Evolutionary conservation across 2,113 vertebrate species (phyloP).

Genomic region (Vidua macroura): DNA sequence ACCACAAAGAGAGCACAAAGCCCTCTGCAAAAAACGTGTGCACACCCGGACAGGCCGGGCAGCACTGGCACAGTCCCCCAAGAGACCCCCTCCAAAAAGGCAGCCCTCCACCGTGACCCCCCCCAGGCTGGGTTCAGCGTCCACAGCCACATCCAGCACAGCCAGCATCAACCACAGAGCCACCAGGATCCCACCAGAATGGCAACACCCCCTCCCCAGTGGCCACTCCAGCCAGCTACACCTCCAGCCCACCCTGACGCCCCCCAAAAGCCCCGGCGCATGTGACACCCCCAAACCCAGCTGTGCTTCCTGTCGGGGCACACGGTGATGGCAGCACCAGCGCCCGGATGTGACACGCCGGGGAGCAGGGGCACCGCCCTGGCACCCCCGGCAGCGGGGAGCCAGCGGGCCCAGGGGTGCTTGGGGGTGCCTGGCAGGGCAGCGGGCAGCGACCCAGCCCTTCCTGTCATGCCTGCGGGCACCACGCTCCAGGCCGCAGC

Average conservation of each 20-base stretch:
- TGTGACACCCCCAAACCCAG: not conserved
- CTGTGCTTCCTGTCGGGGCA: slow-evolving; percentile 13
- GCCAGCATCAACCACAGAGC: not conserved
- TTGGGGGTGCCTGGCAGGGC: not conserved
- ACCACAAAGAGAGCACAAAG: not conserved
- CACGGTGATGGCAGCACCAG: not conserved
- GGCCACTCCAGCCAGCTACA: not conserved
- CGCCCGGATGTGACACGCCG: slow-evolving; percentile 28
- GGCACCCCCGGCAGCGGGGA: not conserved
- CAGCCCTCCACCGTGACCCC: not conserved
- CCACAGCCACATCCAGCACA: not conserved
- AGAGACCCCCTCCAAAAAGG: not conserved
- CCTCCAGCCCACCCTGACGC: not conserved
- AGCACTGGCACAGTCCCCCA: not conserved
- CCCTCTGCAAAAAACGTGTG: not conserved
- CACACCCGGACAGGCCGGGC: not conserved
- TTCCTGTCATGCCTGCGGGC: slow-evolving; percentile 75
- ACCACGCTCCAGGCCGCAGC: slow-evolving; percentile 68
- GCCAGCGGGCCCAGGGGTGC: not conserved
- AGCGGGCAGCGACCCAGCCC: slow-evolving; percentile 4
- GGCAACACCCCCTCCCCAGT: not conserved
- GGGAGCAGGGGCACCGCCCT: slow-evolving; percentile 8
- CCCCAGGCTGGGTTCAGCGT: not conserved
- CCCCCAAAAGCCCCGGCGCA: accelerated
- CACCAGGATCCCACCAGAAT: not conserved